Base-by-base conservation (phyloP, 2,888 invertebrate genomes). In the Eupithecia inturbata region DNA sequence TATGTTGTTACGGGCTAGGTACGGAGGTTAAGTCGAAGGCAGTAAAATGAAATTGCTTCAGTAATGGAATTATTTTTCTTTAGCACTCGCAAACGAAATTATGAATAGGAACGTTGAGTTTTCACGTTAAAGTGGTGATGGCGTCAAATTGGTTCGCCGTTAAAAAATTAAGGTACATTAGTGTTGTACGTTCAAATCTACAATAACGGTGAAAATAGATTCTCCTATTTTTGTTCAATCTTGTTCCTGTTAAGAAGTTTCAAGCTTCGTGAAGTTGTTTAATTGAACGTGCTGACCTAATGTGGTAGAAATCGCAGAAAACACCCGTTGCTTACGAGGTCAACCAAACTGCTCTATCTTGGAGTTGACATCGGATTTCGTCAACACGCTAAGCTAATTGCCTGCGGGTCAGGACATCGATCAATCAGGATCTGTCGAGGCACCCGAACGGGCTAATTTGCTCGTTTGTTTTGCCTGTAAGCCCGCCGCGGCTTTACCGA, bases 391-490 rank as follows among this genome's bases (percentile, higher is more conserved):
- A 66, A 92, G 90, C 90, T 89, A 91, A 91, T 91, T 90, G 90
- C 87, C 80, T 81, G 83, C 88, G 88, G 88, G 84, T 78, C 84
- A 79, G 78, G 81, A 86, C 89, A 92, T 93, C 92, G 87, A 94
- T 94, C 94, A 93, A 93, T 94, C 94, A 93, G 90, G 91, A 88
- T 91, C 90, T 90, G 92, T 91, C 91, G 82, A 53, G 85, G 85
- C 82, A 86, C 85, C 87, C 71, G 76, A 71, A 76, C 88, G 84
- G 89, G 88, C 92, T 94, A 93, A 94, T 93, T 93, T 91, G 90
- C 91, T 89, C 92, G 92, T 93, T 94, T 93, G 93, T 94, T 93
- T 91, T 87, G 89, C 88, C 88, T 84, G 88, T 90, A 91, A 93
- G 89, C 91, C 87, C 82, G 80, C 78, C 82, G 79, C 82, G 85